Evolutionary conservation across 2,113 vertebrate species (phyloP).

Genomic region (Oryzias melastigma): DNA sequence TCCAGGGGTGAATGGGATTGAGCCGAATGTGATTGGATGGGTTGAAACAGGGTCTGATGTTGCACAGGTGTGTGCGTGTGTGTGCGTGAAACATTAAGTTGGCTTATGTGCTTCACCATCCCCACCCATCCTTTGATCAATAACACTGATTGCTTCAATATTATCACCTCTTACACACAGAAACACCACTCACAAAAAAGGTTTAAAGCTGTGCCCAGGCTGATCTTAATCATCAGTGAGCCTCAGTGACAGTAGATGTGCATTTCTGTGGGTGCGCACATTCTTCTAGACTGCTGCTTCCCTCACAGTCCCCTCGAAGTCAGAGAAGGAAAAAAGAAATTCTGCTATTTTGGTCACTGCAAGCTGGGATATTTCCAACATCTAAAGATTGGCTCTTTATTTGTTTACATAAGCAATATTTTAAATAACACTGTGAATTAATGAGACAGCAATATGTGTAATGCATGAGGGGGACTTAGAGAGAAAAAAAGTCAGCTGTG

Average conservation of each 20-base stretch:
- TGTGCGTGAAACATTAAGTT: conserved; percentile 26
- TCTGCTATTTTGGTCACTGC: conserved; percentile 25
- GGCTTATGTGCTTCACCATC: conserved; percentile 24
- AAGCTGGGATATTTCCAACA: conserved; percentile 30
- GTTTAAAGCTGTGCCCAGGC: not conserved
- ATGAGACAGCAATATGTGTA: conserved; percentile 61
- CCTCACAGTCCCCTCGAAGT: conserved; percentile 13
- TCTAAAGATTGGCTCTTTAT: conserved; percentile 40
- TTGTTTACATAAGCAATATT: conserved; percentile 56
- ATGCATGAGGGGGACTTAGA: conserved; percentile 15
- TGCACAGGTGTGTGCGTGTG: not conserved
- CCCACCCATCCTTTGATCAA: conserved; percentile 42
- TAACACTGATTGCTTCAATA: conserved; percentile 44
- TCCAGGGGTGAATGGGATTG: conserved; percentile 45
- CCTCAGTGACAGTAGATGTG: not conserved
- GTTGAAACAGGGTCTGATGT: conserved; percentile 45
- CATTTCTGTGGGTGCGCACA: conserved; percentile 1
- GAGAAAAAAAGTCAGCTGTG: not conserved
- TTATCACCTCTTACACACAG: conserved; percentile 33
- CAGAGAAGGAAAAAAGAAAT: conserved; percentile 15
- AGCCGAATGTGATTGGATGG: conserved; percentile 55
- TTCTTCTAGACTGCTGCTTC: conserved; percentile 7
- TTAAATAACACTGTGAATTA: conserved; percentile 49
- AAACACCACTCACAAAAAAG: conserved; percentile 11
- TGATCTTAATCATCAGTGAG: conserved; percentile 16